Evolutionary conservation across 2,888 invertebrate genomes (phyloP), one percentile per base, ranked within the genome.

Genomic region (Leuctra nigra): DNA sequence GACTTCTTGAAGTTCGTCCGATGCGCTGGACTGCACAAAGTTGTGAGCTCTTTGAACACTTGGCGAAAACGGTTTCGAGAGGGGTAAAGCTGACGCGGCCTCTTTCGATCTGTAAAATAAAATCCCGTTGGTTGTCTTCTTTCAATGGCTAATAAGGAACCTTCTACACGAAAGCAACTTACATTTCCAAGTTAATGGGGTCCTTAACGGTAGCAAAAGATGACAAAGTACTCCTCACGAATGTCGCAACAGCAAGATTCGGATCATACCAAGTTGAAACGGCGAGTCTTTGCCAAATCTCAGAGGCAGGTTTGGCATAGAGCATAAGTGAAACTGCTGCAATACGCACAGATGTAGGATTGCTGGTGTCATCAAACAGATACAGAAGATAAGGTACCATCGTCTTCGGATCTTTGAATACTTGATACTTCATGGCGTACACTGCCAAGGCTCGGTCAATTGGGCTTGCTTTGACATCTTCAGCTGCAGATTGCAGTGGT

Each of bases 251-350:
- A 47, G 70, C 66, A 11, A 63, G 61, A 60, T 64, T 66, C 20
- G 61, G 61, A 50, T 69, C 68, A 47, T 62, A 62, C 66, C 68
- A 69, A n/a, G 70, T 65, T 44, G 64, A 61, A 35, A 65, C 59
- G 14, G 73, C 73, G 13, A 75, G 57, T 56, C 69, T 66, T 59
- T 72, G 67, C 54, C 71, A 63, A 23, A 69, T 60, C 25, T 67
- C 63, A 7, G 66, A 58, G 24, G 66, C 59, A 3, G 72, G 69
- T 13, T 63, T 58, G 25, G 66, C 58, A 60, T 63, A 63, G 53
- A 69, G 52, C 11, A 70, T 57, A 53, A 67, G 63, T 25, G 66
- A 60, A 57, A 70, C 66, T 16, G 73, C 69, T 9, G 69, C 67
- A 53, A 72, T 65, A 11, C 62, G 58, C 11, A 62, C 62, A 4